Base-by-base conservation (phyloP, 2,888 invertebrate species). In the Pseudoips prasinana region DNA sequence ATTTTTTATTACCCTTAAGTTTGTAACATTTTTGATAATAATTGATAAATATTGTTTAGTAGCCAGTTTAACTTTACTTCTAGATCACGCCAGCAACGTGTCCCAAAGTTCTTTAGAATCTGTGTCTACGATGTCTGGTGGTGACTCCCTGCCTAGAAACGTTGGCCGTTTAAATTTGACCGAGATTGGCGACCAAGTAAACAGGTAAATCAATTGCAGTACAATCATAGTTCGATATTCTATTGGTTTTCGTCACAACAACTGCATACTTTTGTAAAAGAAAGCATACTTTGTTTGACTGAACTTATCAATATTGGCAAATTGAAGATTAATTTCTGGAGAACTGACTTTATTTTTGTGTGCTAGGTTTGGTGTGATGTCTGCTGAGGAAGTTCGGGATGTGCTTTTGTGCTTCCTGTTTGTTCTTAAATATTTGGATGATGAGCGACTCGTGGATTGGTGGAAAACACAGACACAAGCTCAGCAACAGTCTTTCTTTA, bases 371-470 rank as follows among this genome's bases (percentile, higher is more conserved):
- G 89, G 89, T 66, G 88, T 89, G 64, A 79, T 89, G 83, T 89
- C 89, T 23, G 84, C 92, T 0, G 90, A 91, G 22, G 98, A 98
- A 87, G 94, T 96, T 42, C 95, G 94, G 67, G 98, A 98, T 78
- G 91, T 98, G 46, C 90, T 98, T 32, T 86, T 97, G 35, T 95
- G 96, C 73, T 96, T 97, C 86, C 90, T 98, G 42, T 98, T 96
- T 79, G 94, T 98, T 33, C 90, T 98, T 41, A 97, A 97, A 77
- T 95, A 98, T 81, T 82, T 97, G 53, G 95, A 95, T 24, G 96
- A 97, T 71, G 96, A 96, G 49, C 93, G 96, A 59, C 91, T 98
- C 37, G 92, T 96, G 30, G 93, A 94, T 24, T 98, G 96, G 96
- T 97, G 97, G 96, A 94, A 94, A 68, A 95, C 95, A 50, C 95